Conservation (phyloP, 2,113 vertebrate species). For the Circaetus cinerascens region DNA sequence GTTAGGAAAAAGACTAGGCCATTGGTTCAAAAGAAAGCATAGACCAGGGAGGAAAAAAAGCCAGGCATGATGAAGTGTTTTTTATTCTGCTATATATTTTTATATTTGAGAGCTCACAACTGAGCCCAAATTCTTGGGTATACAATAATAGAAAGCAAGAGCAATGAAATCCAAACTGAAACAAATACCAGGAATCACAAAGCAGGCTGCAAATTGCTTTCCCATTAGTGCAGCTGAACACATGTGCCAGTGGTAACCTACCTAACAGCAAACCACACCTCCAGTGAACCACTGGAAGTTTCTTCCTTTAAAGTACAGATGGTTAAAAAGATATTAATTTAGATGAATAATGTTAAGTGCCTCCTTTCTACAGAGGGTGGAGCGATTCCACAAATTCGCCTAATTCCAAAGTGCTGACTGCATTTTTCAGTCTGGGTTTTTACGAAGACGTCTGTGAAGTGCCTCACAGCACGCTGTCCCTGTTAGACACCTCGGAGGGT, state of each 20-base stretch:
- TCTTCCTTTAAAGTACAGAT: background rate
- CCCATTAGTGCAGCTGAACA: conserved; percentile 41
- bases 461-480: background rate
- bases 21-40: background rate
- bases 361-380: background rate
- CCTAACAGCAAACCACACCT: background rate
- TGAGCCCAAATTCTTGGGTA: conserved; percentile 65
- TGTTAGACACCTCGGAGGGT: background rate
- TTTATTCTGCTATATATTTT: conserved; percentile 75
- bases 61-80: conserved; percentile 57
- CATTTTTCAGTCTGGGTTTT: background rate
- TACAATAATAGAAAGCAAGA: conserved; percentile 66
- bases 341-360: background rate
- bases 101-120: conserved; percentile 65
- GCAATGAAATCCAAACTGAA: conserved; percentile 59
- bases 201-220: conserved; percentile 49
- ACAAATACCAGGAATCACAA: conserved; percentile 39
- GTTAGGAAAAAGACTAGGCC: background rate
- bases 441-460: background rate
- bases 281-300: background rate
- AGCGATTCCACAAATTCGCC: background rate
- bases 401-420: background rate
- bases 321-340: background rate
- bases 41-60: background rate
- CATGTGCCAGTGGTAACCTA: background rate